Evolutionary conservation across 2,888 invertebrate species (phyloP).

Genomic region (Cerastis rubricosa): DNA sequence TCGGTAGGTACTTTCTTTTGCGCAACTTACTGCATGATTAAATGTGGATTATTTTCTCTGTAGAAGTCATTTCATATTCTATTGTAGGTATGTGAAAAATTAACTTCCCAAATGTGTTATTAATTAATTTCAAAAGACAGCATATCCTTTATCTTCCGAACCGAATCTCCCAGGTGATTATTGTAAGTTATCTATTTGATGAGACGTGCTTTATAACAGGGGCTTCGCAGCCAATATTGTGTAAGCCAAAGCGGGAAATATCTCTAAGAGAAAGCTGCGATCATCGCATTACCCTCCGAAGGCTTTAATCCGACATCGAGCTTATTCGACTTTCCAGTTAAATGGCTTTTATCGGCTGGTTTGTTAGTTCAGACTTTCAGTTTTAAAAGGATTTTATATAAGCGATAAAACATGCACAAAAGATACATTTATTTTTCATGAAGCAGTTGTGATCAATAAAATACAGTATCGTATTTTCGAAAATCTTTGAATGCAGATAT

Average conservation of each 20-base stretch:
- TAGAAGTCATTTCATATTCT: no score
- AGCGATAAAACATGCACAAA: neutral
- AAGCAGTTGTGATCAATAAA: neutral
- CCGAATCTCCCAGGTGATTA: conserved; percentile 8
- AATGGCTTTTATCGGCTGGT: conserved; percentile 71
- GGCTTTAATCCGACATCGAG: conserved; percentile 72
- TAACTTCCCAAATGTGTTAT: neutral
- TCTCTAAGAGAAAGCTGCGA: conserved; percentile 63
- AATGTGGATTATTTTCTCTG: no score
- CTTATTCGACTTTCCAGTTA: conserved; percentile 76
- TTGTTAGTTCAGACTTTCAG: conserved; percentile 56
- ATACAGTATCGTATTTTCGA: no score
- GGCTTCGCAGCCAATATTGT: conserved; percentile 44
- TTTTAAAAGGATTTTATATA: conserved; percentile 56
- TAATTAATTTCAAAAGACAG: neutral
- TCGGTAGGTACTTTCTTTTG: no score
- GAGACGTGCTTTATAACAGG: conserved; percentile 37
- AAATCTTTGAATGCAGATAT: no score
- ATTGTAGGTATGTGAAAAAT: no score
- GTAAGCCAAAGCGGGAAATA: conserved; percentile 42
- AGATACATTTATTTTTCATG: neutral
- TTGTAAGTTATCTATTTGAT: conserved; percentile 29
- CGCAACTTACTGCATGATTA: no score
- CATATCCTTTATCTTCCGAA: neutral
- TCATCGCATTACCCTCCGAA: conserved; percentile 69